phyloP scores from a whole-genome alignment of 2,113 vertebrate species.

The Centropus unirufus region DNA sequence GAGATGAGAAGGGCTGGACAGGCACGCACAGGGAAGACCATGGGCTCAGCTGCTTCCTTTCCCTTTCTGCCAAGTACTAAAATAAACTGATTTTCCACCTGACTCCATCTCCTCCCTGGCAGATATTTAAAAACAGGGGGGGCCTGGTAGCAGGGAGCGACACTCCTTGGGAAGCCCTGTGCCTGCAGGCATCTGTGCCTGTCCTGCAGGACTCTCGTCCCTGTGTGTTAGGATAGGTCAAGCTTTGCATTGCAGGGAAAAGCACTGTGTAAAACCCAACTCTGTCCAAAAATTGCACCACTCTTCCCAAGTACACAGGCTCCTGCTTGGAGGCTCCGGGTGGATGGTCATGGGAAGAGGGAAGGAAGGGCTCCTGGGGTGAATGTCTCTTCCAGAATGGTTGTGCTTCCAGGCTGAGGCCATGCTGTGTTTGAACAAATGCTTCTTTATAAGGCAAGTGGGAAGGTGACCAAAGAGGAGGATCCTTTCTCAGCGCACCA shows the following conservation, averaged over 20 bases:
- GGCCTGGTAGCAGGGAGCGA: background rate
- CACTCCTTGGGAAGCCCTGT: background rate
- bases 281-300: accelerated
- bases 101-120: background rate
- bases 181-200: background rate
- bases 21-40: background rate
- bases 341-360: background rate
- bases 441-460: background rate
- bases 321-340: background rate
- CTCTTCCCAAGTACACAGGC: accelerated
- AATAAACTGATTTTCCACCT: background rate
- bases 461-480: background rate
- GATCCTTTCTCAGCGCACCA: accelerated
- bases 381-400: accelerated
- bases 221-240: accelerated
- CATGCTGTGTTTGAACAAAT: background rate
- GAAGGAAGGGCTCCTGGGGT: background rate
- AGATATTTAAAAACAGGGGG: background rate
- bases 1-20: accelerated
- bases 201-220: background rate
- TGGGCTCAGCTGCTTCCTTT: background rate
- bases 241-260: background rate
- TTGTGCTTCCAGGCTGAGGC: background rate
- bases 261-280: background rate
- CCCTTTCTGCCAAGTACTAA: background rate